Conservation (phyloP, 2,113 vertebrate species). For the Pantherophis guttatus region DNA sequence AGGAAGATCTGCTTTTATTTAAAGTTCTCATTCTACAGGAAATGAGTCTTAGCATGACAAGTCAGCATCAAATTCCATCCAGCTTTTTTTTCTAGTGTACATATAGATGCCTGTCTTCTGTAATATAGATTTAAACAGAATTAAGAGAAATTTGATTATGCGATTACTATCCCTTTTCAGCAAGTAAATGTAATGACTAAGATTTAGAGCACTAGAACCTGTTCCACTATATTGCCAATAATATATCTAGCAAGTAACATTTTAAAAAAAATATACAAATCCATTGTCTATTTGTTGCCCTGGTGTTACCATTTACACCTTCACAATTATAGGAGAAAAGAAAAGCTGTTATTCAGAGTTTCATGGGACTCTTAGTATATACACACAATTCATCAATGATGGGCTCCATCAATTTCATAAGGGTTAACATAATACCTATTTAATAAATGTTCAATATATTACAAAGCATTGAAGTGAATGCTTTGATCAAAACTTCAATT, state of each 20-base stretch:
- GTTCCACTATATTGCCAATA: conserved; percentile 44
- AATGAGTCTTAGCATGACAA: conserved; percentile 23
- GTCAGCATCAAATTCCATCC: conserved; percentile 35
- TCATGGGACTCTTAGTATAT: not conserved
- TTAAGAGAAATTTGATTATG: not conserved
- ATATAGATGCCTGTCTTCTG: conserved; percentile 3
- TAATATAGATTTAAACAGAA: conserved; percentile 29
- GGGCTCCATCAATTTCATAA: not conserved
- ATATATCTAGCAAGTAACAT: conserved; percentile 24
- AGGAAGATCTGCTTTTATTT: conserved; percentile 9
- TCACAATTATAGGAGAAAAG: not conserved
- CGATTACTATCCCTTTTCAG: not conserved
- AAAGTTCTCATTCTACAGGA: conserved; percentile 21
- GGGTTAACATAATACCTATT: not conserved
- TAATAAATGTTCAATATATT: too few relatives aligned
- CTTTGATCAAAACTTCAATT: not conserved
- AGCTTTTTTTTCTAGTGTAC: not conserved
- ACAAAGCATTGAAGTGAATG: not conserved
- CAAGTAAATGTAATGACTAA: conserved; percentile 10
- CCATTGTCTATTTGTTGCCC: conserved; percentile 47
- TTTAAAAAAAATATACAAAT: conserved; percentile 30
- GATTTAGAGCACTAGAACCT: conserved; percentile 2
- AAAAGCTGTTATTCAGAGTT: not conserved
- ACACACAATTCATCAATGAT: not conserved
- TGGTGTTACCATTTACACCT: conserved; percentile 13